phyloP scores from a whole-genome alignment of 2,797 vertebrate species.

The Microchirus variegatus region DNA sequence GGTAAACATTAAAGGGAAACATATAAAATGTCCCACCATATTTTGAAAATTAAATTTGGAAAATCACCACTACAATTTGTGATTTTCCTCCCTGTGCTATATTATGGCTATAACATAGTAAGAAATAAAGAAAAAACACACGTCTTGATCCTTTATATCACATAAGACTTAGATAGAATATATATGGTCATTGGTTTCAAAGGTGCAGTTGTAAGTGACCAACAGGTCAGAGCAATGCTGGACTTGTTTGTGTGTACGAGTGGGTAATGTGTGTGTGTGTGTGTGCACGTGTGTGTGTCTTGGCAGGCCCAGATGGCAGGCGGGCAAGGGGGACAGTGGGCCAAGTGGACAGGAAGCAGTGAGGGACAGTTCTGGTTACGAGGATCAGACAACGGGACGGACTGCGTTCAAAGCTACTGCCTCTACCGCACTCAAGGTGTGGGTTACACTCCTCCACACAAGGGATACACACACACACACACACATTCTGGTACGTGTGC shows the following conservation, averaged over 20 bases:
- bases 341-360: conserved; percentile 71
- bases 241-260: conserved; percentile 10
- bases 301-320: conserved; percentile 76
- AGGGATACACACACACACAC: conserved; percentile 45
- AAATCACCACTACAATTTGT: too few relatives aligned
- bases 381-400: conserved; percentile 66
- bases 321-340: conserved; percentile 58
- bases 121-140: too few relatives aligned
- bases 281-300: conserved; percentile 26
- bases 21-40: too few relatives aligned
- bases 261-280: conserved; percentile 19
- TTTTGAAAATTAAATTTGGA: too few relatives aligned
- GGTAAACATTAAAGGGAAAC: too few relatives aligned
- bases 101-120: too few relatives aligned
- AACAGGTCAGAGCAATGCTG: conserved; percentile 32
- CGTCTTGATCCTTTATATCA: too few relatives aligned
- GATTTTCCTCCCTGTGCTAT: too few relatives aligned
- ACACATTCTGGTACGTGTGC: conserved; percentile 24
- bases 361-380: conserved; percentile 76
- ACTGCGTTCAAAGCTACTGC: conserved; percentile 62
- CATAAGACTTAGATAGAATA: neutral
- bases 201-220: conserved; percentile 38
- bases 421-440: conserved; percentile 69
- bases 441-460: conserved; percentile 68
- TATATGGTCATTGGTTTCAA: conserved; percentile 59